Base-by-base conservation (phyloP, 2,113 vertebrate species). In the Acrocephalus arundinaceus region DNA sequence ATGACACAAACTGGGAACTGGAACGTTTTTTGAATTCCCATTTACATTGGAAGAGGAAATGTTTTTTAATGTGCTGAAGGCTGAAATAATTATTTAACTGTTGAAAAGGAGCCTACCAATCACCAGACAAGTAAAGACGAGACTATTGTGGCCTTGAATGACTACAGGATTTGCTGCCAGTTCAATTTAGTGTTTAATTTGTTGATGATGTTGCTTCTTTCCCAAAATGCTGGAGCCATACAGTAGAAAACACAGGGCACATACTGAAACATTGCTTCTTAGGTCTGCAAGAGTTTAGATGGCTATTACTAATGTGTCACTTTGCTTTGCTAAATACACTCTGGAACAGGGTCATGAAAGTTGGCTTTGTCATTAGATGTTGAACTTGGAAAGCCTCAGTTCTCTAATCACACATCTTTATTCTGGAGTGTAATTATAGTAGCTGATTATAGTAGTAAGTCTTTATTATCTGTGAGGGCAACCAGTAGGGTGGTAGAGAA, bases 81-180 rank as follows among this genome's bases (percentile, higher is more conserved):
- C 55, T 86, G 78, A 96, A 93, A 94, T 94, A 83, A 85, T 89
- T 92, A 87, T 92, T 76, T 80, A 89, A 79, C 78, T 77, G 63
- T 48, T 95, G 63, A 80, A 93, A 85, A 85, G 63, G 82, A 96
- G 63, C 46, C 74, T 87, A 96, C 89, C 78, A 93, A 90, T 91
- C 87, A 87, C 89, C 55, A 94, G 46, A 83, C 21, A 27, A 94
- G 67, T 66, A 74, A 89, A 95, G 79, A 94, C 17, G 30, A 91
- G 79, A 93, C 93, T 74, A 55, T 82, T 92, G 83, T 90, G 73
- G 87, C 76, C 73, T 89, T 94, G 93, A 93, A 92, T 89, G 68
- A 92, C 76, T 94, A 89, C 72, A 92, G 72, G 76, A 92, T 95
- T 94, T 93, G 91, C 89, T 97, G 95, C 89, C 93, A 93, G 72